phyloP scores from a whole-genome alignment of 2,113 vertebrate genomes.

The Lycocorax pyrrhopterus region DNA sequence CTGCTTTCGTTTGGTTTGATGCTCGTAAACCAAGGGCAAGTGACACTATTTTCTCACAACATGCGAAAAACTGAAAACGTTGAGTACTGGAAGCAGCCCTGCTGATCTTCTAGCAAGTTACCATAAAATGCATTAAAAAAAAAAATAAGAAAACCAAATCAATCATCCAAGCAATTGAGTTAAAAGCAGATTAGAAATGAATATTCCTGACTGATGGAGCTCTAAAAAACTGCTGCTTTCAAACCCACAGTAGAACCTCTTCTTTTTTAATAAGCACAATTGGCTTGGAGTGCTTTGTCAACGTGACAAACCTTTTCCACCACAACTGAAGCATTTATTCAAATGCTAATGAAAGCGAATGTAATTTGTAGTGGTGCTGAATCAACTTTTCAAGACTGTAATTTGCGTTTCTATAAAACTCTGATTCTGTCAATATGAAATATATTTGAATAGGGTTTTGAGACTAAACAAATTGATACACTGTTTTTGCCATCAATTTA shows the following conservation, averaged over 20 bases:
- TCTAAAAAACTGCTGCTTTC: background rate
- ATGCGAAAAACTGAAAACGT: background rate
- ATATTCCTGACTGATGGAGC: background rate
- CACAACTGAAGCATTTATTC: slow-evolving; percentile 6
- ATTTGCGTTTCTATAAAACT: slow-evolving; percentile 11
- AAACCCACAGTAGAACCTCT: background rate
- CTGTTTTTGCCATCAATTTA: background rate
- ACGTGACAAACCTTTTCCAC: background rate
- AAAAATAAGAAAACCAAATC: background rate
- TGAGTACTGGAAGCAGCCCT: background rate
- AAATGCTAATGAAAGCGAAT: slow-evolving; percentile 18
- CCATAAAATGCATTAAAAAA: background rate
- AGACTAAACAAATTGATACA: slow-evolving; percentile 21
- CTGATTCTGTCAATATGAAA: background rate
- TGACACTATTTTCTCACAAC: background rate
- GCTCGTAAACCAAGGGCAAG: background rate
- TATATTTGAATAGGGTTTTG: background rate
- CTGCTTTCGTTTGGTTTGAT: background rate
- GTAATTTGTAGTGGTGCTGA: background rate
- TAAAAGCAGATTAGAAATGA: background rate
- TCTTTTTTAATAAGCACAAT: background rate
- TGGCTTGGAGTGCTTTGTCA: slow-evolving; percentile 5
- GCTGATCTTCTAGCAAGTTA: background rate
- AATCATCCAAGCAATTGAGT: background rate
- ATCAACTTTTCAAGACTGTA: slow-evolving; percentile 15